phyloP scores from a whole-genome alignment of 2,888 invertebrate species.

The Tridacna gigas region DNA sequence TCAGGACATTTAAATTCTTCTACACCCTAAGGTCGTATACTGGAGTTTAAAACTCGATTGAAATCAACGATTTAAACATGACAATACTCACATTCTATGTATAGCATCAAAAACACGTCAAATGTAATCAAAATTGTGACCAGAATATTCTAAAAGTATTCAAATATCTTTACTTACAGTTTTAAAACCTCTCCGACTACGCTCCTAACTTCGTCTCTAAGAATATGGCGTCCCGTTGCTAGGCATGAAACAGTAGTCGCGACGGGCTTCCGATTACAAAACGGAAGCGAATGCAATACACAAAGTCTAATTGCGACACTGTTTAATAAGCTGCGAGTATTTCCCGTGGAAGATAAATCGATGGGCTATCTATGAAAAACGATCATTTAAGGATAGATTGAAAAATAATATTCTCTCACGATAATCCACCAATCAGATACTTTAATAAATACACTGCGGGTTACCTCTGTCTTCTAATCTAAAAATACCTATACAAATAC shows the following conservation, averaged over 20 bases:
- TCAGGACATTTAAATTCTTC: slow-evolving; percentile 12
- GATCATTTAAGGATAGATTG: slow-evolving; percentile 6
- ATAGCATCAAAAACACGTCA: background rate
- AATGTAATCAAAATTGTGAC: background rate
- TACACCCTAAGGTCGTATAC: slow-evolving; percentile 9
- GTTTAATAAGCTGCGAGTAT: background rate
- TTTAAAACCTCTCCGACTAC: background rate
- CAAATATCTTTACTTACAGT: slow-evolving; percentile 17
- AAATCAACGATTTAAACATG: background rate
- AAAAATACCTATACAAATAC: slow-evolving; percentile 10
- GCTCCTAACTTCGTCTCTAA: slow-evolving; percentile 58
- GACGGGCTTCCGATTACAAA: slow-evolving; percentile 42
- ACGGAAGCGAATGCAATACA: slow-evolving; percentile 20
- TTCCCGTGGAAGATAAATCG: slow-evolving; percentile 13
- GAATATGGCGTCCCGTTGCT: slow-evolving; percentile 74
- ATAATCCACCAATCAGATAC: slow-evolving; percentile 13
- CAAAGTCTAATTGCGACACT: background rate
- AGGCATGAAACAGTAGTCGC: slow-evolving; percentile 44
- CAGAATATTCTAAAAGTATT: background rate
- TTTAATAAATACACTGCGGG: slow-evolving; percentile 8
- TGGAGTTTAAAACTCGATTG: slow-evolving; percentile 4
- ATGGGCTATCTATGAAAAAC: slow-evolving; percentile 1
- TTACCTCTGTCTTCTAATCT: slow-evolving; percentile 4
- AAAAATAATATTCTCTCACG: background rate
- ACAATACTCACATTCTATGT: background rate